A percentile compares a stretch with the other conserved stretches of the same genome.
Conservation (phyloP, 2,113 vertebrate genomes). For the Heterochromis multidens region DNA sequence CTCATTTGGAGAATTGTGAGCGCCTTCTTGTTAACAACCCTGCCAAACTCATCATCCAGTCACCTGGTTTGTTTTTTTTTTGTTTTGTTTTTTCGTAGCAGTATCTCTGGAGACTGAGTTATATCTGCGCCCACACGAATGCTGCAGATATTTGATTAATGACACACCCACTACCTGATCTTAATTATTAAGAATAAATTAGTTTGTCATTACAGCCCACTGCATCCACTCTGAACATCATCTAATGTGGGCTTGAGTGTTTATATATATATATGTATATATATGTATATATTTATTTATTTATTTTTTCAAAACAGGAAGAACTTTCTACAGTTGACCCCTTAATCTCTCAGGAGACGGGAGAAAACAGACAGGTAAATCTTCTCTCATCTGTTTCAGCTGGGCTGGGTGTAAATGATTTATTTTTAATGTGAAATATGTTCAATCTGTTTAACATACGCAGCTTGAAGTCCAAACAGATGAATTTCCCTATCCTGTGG, state of each 20-base stretch:
- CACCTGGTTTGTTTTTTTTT: accelerated
- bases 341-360: background rate
- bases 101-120: background rate
- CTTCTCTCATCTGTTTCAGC: background rate
- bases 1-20: background rate
- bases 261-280: no score
- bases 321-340: conserved; percentile 31
- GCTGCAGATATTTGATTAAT: conserved; percentile 47
- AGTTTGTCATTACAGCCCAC: conserved; percentile 17
- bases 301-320: conserved; percentile 43
- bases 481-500: background rate
- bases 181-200: conserved; percentile 39
- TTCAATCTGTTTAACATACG: background rate
- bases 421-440: background rate
- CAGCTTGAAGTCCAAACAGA: conserved; percentile 26
- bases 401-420: background rate
- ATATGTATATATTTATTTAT: no score
- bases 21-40: conserved; percentile 22
- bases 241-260: background rate
- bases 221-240: background rate
- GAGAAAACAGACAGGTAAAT: conserved; percentile 41
- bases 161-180: conserved; percentile 52
- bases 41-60: conserved; percentile 30
- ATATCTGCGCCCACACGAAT: conserved; percentile 25
- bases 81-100: no score